Percentiles rank a stretch among this genome's conserved stretches.
Conservation (phyloP, 2,888 invertebrate species). For the Scaptomyza cyrtandrae region DNA sequence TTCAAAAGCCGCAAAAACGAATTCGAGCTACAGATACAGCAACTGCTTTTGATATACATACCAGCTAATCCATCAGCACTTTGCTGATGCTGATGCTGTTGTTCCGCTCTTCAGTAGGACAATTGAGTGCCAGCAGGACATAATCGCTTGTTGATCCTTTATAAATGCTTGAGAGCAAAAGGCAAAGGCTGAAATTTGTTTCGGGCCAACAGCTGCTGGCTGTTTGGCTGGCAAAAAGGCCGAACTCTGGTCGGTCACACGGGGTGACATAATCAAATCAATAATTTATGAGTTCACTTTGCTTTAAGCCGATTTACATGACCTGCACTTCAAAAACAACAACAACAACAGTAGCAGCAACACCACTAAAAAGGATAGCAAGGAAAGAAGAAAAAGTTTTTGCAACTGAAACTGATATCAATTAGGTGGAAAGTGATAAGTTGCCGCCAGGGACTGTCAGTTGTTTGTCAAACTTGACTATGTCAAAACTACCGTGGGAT, state of each 20-base stretch:
- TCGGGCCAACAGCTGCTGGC: slow-evolving; percentile 45
- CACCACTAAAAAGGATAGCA: background rate
- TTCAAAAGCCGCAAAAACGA: slow-evolving; percentile 48
- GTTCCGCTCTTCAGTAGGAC: slow-evolving; percentile 1
- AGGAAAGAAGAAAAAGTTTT: slow-evolving; percentile 52
- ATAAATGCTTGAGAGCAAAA: slow-evolving; percentile 61
- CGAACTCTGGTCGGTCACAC: slow-evolving; percentile 23
- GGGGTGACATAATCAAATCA: slow-evolving; percentile 79
- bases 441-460: slow-evolving; percentile 55
- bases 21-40: slow-evolving; percentile 3
- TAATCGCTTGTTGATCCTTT: slow-evolving; percentile 81
- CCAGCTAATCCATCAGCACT: slow-evolving; percentile 66
- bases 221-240: slow-evolving; percentile 2
- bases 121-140: slow-evolving; percentile 63
- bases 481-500: slow-evolving; percentile 24
- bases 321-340: slow-evolving; percentile 67
- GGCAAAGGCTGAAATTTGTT: slow-evolving; percentile 45
- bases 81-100: slow-evolving; percentile 26
- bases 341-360: slow-evolving; percentile 10
- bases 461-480: slow-evolving; percentile 68
- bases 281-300: slow-evolving; percentile 79
- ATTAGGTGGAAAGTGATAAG: slow-evolving; percentile 78
- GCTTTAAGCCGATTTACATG: slow-evolving; percentile 75
- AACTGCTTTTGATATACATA: slow-evolving; percentile 38
- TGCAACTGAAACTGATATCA: slow-evolving; percentile 71